Evolutionary conservation across 2,888 invertebrate genomes (phyloP), one percentile per base, ranked within the genome.

Genomic region (Cyclophora punctaria): DNA sequence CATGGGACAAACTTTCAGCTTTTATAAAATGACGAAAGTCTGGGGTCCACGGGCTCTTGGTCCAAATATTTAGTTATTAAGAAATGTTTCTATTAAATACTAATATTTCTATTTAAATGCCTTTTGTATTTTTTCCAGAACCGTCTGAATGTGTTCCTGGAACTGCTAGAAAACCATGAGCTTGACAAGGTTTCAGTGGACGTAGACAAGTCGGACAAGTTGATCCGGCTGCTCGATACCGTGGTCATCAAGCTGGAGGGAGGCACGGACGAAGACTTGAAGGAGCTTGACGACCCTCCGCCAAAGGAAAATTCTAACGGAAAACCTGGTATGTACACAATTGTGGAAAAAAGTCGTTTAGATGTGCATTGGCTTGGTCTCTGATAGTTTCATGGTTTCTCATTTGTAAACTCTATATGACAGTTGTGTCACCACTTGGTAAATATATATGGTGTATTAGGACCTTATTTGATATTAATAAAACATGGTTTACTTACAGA

Each of bases 191-290:
- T 96, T 0, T 90, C 93, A 2, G 92, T 98, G 1, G 99, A 99
- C 74, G 93, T 95, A 42, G 94, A 94, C 50, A 95, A 96, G 77
- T 91, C 93, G 0, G 95, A 94, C 49, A 92, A 93, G 51, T 85
- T 99, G 48, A 91, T 98, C 47, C 93, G 95, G 62, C 88, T 99
- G 5, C 90, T 99, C 52, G 99, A 99, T 79, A 96, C 98, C 50
- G 98, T 97, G 44, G 99, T 99, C 4, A 97, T 99, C 57, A 96
- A 97, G 78, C 89, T 99, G 44, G 99, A 99, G 84, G 99, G 98
- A 33, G 96, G 96, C 1, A 93, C 93, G 0, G 96, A 96, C 45
- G 95, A 95, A 66, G 98, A 98, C 82, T 83, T 98, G 20, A 94
- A 94, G 63, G 90, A 94, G 35, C 89, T 98, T n/a, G 96, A 98